Base-by-base conservation (phyloP, 2,888 invertebrate species). In the Mamestra brassicae region DNA sequence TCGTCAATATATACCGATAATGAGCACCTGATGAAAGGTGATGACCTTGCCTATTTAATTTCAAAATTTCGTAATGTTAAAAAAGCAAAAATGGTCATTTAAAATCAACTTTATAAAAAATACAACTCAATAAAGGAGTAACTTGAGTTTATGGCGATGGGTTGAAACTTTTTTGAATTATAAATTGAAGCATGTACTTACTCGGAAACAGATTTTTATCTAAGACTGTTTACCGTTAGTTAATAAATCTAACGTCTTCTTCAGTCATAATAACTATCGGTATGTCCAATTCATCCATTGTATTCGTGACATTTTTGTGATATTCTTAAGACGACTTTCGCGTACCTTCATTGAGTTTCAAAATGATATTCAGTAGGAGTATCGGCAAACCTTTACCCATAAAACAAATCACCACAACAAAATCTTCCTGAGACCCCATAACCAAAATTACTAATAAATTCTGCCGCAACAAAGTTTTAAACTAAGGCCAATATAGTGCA, bases 401-500 rank as follows among this genome's bases (percentile, higher is more conserved):
- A 47, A 65, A 63, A 63, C 42, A 58, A 67, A 50, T 76, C 52
- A 63, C 11, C 26, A 2, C 52, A 17, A 11, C n/a, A 60, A 81
- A 81, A 80, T 60, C 75, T 65, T 50, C 42, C 11, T 13, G 0
- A 38, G 61, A 58, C 62, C 10, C 60, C 42, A 45, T 60, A 58
- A 36, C 58, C 50, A 63, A 84, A 76, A 76, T 17, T n/a, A 34
- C 64, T 61, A 75, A 81, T 73, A 82, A 76, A 74, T 57, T 36
- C 62, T 36, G 36, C 5, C 54, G 36, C 10, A 65, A 61, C 75
- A 68, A 83, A 76, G 75, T 79, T 83, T 70, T 26, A 68, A 87
- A 87, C 84, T 85, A 87, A 81, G 71, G 68, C 80, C 86, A 84
- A 83, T 87, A 79, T 79, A 82, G 82, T 78, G 85, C 78, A 87